Conservation (phyloP, 2,797 vertebrate genomes). For the Lacerta agilis region DNA sequence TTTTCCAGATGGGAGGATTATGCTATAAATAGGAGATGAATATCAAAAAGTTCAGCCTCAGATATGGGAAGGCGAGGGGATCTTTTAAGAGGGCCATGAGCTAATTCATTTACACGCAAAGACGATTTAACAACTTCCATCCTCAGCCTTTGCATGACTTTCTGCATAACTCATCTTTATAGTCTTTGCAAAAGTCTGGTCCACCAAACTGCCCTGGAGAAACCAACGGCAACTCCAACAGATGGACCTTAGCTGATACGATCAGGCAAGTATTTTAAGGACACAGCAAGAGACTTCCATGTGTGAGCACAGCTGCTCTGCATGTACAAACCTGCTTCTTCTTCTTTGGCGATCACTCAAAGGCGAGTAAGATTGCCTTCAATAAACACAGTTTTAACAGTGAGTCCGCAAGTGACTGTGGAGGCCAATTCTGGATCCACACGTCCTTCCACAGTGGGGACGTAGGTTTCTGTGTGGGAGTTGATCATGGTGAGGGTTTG, state of each 20-base stretch:
- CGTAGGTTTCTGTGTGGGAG: too few relatives aligned
- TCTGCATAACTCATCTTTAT: not conserved
- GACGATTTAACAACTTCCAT: not conserved
- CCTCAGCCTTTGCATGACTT: not conserved
- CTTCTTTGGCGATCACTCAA: not conserved
- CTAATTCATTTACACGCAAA: slow-evolving; percentile 14
- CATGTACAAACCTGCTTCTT: not conserved
- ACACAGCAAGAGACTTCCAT: not conserved
- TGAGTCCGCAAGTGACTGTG: too few relatives aligned
- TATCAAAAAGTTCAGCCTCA: slow-evolving; percentile 34
- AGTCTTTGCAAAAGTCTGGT: not conserved
- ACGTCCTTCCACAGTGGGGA: too few relatives aligned
- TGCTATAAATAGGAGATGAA: slow-evolving; percentile 33
- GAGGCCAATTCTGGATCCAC: too few relatives aligned
- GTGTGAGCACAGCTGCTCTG: not conserved
- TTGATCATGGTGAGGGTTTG: too few relatives aligned
- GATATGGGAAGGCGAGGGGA: slow-evolving; percentile 20
- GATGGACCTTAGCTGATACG: rapidly evolving
- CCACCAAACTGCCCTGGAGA: not conserved
- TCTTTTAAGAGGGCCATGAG: slow-evolving; percentile 21
- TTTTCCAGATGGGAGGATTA: slow-evolving; percentile 47
- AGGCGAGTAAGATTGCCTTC: too few relatives aligned
- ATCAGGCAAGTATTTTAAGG: not conserved
- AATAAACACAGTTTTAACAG: too few relatives aligned
- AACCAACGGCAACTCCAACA: not conserved